These are phyloP conservation scores for Craseonycteris thonglongyai DNA, from an alignment of 2,113 vertebrate species.

Conservation along the genomic window DNA sequence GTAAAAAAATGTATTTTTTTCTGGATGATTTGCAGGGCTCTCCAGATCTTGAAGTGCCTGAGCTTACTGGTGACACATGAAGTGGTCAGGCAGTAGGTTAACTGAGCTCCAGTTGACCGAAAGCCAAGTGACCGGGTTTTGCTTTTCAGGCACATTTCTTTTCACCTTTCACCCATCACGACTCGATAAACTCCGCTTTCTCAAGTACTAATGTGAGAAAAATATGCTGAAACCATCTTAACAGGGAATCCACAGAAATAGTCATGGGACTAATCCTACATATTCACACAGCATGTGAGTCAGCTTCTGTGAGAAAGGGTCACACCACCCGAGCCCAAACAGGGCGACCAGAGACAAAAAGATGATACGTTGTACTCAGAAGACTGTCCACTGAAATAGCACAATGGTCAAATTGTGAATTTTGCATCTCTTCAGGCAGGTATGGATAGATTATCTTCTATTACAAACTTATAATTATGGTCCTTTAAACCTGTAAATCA, in stretches of 20 bases:
- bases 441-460: background rate
- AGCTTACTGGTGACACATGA: background rate
- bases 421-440: background rate
- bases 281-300: background rate
- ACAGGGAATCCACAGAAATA: background rate
- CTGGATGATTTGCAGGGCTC: background rate
- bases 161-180: background rate
- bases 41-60: background rate
- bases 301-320: background rate
- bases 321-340: background rate
- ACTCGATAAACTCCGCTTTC: background rate
- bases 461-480: background rate
- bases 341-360: background rate
- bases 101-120: background rate
- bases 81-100: accelerated
- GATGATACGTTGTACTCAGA: accelerated
- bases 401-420: background rate
- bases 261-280: background rate
- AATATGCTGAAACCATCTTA: background rate
- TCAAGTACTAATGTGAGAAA: background rate
- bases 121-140: background rate
- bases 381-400: background rate
- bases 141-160: background rate
- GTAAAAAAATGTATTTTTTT: background rate
- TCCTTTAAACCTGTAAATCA: background rate